Evolutionary conservation across 2,113 vertebrate species (phyloP).

Genomic region (Motacilla alba): DNA sequence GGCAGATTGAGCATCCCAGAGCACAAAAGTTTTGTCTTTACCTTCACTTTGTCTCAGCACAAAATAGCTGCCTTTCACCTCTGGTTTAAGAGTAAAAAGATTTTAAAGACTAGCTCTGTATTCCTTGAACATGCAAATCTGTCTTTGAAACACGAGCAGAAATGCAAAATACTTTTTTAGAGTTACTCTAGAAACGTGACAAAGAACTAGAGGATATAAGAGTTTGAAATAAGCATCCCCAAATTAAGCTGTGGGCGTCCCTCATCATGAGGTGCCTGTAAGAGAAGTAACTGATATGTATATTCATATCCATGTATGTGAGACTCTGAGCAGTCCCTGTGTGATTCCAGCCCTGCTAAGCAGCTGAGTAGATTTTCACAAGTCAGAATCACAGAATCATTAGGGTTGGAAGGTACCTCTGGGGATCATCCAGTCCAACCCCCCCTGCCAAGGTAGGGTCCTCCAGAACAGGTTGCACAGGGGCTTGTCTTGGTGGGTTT

Average conservation of each 20-base stretch:
- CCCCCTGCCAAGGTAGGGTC: background rate
- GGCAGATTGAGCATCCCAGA: conserved; percentile 28
- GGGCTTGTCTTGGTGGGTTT: background rate
- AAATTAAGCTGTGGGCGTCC: background rate
- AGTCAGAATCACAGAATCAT: background rate
- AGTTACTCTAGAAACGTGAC: background rate
- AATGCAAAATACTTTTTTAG: background rate
- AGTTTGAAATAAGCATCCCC: conserved; percentile 8
- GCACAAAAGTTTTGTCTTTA: conserved; percentile 36
- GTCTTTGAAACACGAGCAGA: background rate
- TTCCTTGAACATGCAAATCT: background rate
- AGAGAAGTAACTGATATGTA: background rate
- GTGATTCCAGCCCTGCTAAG: background rate
- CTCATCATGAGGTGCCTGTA: background rate
- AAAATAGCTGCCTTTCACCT: conserved; percentile 22
- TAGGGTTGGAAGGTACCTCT: background rate
- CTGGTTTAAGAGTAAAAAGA: background rate
- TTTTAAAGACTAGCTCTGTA: background rate
- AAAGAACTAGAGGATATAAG: background rate
- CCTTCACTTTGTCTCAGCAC: background rate
- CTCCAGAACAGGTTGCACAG: background rate
- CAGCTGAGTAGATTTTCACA: background rate
- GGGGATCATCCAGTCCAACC: background rate
- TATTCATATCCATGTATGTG: background rate
- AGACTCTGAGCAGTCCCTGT: background rate